Conservation (phyloP, 2,888 invertebrate genomes). For the Archips xylosteana region DNA sequence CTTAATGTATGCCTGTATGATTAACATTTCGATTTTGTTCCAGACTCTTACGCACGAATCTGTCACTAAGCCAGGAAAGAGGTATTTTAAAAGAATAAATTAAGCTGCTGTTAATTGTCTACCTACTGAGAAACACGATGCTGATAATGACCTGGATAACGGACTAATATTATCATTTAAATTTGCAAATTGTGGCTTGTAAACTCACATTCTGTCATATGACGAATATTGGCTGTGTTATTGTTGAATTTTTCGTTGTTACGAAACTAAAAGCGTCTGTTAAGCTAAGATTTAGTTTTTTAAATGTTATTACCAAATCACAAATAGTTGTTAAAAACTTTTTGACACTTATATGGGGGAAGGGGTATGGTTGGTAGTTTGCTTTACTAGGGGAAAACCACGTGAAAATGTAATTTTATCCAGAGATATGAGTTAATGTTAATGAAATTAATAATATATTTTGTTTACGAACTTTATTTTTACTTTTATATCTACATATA, state of each 20-base stretch:
- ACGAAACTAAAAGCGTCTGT: background rate
- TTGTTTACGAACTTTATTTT: background rate
- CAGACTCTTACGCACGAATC: constrained; percentile 86
- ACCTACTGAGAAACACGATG: background rate
- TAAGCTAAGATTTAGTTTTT: background rate
- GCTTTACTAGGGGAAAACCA: background rate
- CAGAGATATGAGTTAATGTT: background rate
- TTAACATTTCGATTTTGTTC: constrained; percentile 54
- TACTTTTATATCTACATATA: background rate
- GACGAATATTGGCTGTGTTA: background rate
- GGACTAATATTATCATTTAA: background rate
- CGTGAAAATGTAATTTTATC: background rate
- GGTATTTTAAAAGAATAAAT: constrained; percentile 83
- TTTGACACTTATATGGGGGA: background rate
- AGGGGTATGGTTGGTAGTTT: background rate
- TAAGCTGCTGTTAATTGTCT: constrained; percentile 20
- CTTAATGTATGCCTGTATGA: background rate
- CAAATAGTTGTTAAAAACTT: background rate
- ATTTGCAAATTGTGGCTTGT: background rate
- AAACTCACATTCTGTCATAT: background rate
- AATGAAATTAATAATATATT: background rate
- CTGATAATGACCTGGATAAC: background rate
- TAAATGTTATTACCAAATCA: background rate
- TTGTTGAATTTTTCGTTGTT: background rate
- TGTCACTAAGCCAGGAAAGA: constrained; percentile 79